Evolutionary conservation across 2,888 invertebrate genomes (phyloP).

Genomic region (Leptopterna dolabrata): DNA sequence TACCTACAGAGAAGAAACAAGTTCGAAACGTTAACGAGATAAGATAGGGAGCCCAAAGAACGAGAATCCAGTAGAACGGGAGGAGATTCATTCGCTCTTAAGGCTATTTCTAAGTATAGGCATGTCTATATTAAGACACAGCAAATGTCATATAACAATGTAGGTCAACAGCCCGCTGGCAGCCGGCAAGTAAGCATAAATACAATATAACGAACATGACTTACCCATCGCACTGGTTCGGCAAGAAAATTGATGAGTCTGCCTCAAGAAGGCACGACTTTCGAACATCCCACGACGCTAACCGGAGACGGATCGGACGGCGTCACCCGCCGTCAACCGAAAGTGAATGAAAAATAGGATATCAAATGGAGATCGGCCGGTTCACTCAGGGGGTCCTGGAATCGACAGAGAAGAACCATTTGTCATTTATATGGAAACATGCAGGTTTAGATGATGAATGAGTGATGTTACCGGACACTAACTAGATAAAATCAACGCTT

Average conservation of each 20-base stretch:
- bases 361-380: background rate
- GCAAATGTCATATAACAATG: slow-evolving; percentile 48
- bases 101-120: slow-evolving; percentile 24
- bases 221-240: background rate
- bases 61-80: background rate
- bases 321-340: background rate
- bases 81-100: background rate
- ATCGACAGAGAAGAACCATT: background rate
- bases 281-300: background rate
- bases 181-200: background rate
- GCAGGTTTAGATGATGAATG: background rate
- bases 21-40: no score
- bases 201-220: background rate
- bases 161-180: slow-evolving; percentile 44
- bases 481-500: no score
- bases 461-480: background rate
- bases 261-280: background rate
- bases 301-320: background rate
- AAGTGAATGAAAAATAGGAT: background rate
- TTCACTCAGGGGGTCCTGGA: background rate
- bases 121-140: slow-evolving; percentile 45
- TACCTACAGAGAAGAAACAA: no score
- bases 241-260: background rate
- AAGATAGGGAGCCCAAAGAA: background rate
- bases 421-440: background rate